Percentiles rank a stretch among this genome's conserved stretches.
Evolutionary conservation across 2,113 vertebrate genomes (phyloP).

Genomic region (Percopsis transmontana): DNA sequence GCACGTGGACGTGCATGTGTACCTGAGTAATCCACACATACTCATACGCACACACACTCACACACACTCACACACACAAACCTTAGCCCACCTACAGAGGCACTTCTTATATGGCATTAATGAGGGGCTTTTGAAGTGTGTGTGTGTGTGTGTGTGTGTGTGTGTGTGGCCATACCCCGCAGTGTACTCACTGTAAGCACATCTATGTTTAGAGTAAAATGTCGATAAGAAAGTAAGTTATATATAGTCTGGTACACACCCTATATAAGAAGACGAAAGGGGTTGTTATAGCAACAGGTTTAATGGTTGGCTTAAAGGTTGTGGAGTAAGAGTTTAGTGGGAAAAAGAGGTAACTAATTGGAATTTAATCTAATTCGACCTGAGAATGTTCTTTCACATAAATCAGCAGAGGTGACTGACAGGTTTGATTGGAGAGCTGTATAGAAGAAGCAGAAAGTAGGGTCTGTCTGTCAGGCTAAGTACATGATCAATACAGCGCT

Average conservation of each 20-base stretch:
- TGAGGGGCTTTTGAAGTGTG: constrained; percentile 45
- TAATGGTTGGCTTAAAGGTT: not conserved
- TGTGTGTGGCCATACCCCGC: constrained; percentile 37
- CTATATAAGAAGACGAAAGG: not conserved
- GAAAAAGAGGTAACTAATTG: not conserved
- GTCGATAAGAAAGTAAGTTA: constrained; percentile 13
- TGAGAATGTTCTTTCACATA: not conserved
- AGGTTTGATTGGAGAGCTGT: constrained; percentile 4
- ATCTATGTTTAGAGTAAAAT: constrained; percentile 10
- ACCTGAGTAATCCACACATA: too few relatives aligned
- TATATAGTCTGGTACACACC: not conserved
- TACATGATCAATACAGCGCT: constrained; percentile 34
- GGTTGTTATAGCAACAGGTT: not conserved
- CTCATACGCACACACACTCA: not conserved
- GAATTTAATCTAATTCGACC: not conserved
- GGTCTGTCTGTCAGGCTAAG: not conserved
- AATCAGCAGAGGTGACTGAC: constrained; percentile 5
- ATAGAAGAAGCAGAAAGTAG: constrained; percentile 17
- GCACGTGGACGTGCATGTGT: constrained; percentile 18
- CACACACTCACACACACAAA: constrained; percentile 6
- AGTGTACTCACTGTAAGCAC: constrained; percentile 25
- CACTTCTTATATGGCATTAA: constrained; percentile 64
- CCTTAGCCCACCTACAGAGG: constrained; percentile 42
- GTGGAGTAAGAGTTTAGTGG: not conserved
- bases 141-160: constrained; percentile 25